Percentiles rank a stretch among this genome's conserved stretches.
Evolutionary conservation across 2,113 vertebrate genomes (phyloP).

Genomic region (Naja naja): DNA sequence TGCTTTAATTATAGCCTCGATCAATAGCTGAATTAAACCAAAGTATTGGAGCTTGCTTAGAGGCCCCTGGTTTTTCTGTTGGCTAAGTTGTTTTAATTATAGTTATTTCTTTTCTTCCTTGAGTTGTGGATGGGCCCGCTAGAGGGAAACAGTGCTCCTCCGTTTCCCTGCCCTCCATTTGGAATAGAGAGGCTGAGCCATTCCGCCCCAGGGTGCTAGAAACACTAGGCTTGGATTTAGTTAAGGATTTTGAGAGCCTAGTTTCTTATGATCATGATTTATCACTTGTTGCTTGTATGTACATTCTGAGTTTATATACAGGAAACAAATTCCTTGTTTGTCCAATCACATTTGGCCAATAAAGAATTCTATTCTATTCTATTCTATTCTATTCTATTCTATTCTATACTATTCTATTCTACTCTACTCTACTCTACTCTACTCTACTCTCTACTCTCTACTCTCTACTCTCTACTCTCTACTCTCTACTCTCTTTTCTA

Average conservation of each 20-base stretch:
- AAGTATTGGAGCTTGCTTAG: neutral
- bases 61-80: neutral
- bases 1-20: neutral
- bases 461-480: too few species aligned
- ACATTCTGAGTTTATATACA: too few species aligned
- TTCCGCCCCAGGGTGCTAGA: neutral
- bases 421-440: too few species aligned
- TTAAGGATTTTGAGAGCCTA: neutral
- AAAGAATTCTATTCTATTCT: too few species aligned
- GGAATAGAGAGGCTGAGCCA: neutral
- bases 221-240: too few species aligned
- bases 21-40: neutral
- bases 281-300: too few species aligned
- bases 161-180: neutral
- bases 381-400: too few species aligned
- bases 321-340: too few species aligned
- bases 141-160: neutral
- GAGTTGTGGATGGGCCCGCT: neutral
- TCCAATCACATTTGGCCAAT: too few species aligned
- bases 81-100: neutral
- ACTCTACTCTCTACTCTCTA: too few species aligned
- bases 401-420: too few species aligned
- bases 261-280: neutral
- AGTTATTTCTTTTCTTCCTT: neutral
- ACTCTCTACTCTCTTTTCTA: too few species aligned